These are phyloP conservation scores for Brachylomia viminalis DNA, from an alignment of 2,888 invertebrate species.

Conservation along the genomic window DNA sequence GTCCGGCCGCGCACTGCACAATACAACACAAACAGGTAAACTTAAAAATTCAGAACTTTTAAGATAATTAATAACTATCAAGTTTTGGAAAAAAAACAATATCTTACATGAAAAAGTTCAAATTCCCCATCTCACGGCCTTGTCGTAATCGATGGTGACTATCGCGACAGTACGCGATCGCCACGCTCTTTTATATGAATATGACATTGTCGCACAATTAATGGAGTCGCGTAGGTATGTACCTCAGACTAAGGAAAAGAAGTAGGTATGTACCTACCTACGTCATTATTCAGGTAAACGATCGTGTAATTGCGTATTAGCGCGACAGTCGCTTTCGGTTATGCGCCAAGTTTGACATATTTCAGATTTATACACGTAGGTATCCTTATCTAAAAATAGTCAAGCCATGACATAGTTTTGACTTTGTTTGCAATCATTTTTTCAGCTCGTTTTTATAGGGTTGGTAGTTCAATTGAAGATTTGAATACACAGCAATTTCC, in stretches of 20 bases:
- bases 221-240: too few relatives aligned
- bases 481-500: slow-evolving; percentile 17
- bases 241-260: too few relatives aligned
- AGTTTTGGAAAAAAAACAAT: neutral
- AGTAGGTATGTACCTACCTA: too few relatives aligned
- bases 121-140: neutral
- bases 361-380: neutral
- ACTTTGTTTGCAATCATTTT: neutral
- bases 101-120: too few relatives aligned
- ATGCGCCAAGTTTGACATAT: neutral
- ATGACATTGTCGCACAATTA: too few relatives aligned
- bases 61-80: neutral
- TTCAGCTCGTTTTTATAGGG: neutral
- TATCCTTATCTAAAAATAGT: neutral
- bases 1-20: slow-evolving; percentile 94
- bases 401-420: neutral
- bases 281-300: too few relatives aligned
- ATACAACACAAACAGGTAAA: slow-evolving; percentile 25
- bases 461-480: slow-evolving; percentile 2
- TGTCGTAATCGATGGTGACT: neutral
- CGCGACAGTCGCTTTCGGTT: too few relatives aligned
- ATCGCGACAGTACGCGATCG: too few relatives aligned
- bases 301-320: too few relatives aligned
- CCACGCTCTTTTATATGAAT: too few relatives aligned
- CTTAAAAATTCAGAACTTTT: neutral